Base-by-base conservation (phyloP, 2,113 vertebrate species). In the Kryptolebias marmoratus region DNA sequence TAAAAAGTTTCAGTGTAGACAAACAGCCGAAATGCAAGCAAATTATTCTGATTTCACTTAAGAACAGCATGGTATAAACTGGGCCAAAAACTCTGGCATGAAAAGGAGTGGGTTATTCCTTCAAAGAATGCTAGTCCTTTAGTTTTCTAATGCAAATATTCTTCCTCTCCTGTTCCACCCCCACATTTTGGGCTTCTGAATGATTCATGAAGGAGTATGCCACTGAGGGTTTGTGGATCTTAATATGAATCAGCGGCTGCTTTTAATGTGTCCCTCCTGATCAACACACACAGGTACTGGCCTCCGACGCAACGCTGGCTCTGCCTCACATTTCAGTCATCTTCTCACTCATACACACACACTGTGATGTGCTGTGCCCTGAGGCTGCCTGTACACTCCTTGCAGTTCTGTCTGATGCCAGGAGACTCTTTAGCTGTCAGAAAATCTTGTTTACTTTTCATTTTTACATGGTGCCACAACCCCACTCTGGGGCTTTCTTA, bases 221-320 rank as follows among this genome's bases (percentile, higher is more conserved):
- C 3, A 31, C 64, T 75, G 63, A 84, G 81, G 78, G 78, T 89
- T 74, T 74, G 61, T 10, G 71, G 64, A 58, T 67, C 73, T 67
- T 80, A 69, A 79, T 83, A 72, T 22, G 58, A 83, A 73, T 59
- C 4, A 10, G 65, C 15, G 30, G 56, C 39, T 59, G 65, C 75
- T 91, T 89, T 92, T 82, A 93, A 90, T 80, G 85, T 86, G 86
- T 88, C 82, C 80, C 68, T 71, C 61, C 81, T 74, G 69, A 91
- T 92, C 88, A 80, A 48, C 81, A 48, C 39, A 77, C 77, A 63
- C 57, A 75, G 64, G 69, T 78, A 22, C 36, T 15, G 52, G 69
- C 64, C 53, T 54, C 28, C 1, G 18, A 50, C 11, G 13, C 18
- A 36, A 32, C 0, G 1, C 30, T 61, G 14, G 11, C 47, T 68